Evolutionary conservation across 2,113 vertebrate species (phyloP).

Genomic region (Syngnathus typhle): DNA sequence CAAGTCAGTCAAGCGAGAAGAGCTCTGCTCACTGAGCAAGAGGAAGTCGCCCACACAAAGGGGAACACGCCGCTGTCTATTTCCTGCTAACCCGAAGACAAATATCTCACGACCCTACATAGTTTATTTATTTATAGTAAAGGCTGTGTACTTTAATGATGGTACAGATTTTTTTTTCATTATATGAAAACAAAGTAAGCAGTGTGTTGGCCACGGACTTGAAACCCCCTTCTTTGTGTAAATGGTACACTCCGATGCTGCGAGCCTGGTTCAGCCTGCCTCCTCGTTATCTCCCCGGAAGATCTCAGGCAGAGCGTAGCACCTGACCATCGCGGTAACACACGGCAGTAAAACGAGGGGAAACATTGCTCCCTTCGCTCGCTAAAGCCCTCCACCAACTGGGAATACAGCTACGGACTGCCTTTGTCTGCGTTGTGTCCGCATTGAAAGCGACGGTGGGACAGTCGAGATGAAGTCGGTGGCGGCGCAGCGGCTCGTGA

Average conservation of each 20-base stretch:
- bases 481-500: slow-evolving; percentile 22
- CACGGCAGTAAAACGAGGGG: slow-evolving; percentile 31
- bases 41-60: slow-evolving; percentile 18
- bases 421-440: slow-evolving; percentile 1
- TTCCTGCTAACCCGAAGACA: not conserved
- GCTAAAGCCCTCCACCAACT: not conserved
- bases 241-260: slow-evolving; percentile 63
- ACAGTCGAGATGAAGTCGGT: slow-evolving; percentile 29
- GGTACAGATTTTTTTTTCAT: not conserved
- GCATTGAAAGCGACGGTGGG: slow-evolving; percentile 8
- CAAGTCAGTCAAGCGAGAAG: slow-evolving; percentile 43
- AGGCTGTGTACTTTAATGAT: rapidly evolving
- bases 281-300: slow-evolving; percentile 43
- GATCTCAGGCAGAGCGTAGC: slow-evolving; percentile 14
- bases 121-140: rapidly evolving
- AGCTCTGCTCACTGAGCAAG: slow-evolving; percentile 30
- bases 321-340: not conserved
- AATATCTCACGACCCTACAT: rapidly evolving
- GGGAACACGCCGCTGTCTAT: slow-evolving; percentile 1
- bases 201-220: not conserved
- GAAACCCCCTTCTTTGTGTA: slow-evolving; percentile 17
- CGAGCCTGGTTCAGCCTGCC: slow-evolving; percentile 54
- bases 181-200: not conserved
- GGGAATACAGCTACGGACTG: slow-evolving; percentile 7
- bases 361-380: not conserved